Evolutionary conservation across 2,797 vertebrate species (phyloP).

Genomic region (Coreius guichenoti): DNA sequence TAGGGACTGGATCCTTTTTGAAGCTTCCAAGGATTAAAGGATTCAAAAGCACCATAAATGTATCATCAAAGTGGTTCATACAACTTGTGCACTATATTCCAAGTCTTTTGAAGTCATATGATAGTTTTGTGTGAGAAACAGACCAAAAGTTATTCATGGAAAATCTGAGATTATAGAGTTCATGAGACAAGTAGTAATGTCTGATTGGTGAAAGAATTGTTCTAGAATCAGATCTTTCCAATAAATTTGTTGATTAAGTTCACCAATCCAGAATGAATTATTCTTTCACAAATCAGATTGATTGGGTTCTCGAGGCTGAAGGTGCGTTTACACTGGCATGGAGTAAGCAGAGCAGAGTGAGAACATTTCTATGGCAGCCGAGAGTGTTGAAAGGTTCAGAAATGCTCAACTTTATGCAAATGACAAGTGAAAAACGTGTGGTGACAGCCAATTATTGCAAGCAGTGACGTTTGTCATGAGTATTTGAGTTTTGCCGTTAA

Average conservation of each 20-base stretch:
- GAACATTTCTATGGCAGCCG: not conserved
- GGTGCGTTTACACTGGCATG: not conserved
- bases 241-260: not conserved
- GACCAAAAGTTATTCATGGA: not conserved
- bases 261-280: not conserved
- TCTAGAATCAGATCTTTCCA: not conserved
- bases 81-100: not conserved
- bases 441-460: not conserved
- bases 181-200: not conserved
- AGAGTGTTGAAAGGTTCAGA: not conserved
- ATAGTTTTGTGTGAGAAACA: not conserved
- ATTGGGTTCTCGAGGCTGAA: not conserved
- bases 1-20: not conserved
- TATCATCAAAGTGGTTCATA: not conserved
- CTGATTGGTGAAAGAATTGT: not conserved
- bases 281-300: not conserved
- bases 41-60: not conserved
- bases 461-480: not conserved
- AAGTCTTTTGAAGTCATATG: not conserved
- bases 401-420: not conserved
- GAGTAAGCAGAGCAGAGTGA: not conserved
- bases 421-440: not conserved
- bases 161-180: not conserved
- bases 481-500: not conserved
- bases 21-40: not conserved